Conservation (phyloP, 1,140 invertebrate genomes). For the Solenopsis fugax region DNA sequence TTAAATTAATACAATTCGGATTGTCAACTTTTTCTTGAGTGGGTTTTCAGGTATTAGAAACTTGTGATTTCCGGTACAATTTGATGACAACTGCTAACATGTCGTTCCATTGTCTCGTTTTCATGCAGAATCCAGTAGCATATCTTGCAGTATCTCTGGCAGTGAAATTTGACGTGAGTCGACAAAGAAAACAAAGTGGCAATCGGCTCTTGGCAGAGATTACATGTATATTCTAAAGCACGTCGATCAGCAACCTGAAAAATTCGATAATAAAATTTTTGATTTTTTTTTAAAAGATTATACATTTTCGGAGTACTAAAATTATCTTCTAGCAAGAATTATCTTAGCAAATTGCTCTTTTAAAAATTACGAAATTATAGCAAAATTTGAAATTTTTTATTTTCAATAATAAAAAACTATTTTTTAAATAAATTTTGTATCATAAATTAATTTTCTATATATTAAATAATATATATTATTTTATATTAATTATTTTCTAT, state of each 20-base stretch:
- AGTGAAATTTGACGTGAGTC: constrained; percentile 80
- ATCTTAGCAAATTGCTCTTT: too few species aligned
- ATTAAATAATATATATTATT: too few species aligned
- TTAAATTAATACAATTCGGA: background rate
- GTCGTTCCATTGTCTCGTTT: constrained; percentile 77
- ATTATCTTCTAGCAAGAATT: too few species aligned
- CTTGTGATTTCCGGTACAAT: background rate
- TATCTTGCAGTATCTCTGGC: constrained; percentile 74
- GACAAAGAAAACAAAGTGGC: constrained; percentile 78
- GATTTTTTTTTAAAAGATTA: background rate
- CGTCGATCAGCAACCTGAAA: constrained; percentile 64
- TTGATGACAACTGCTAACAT: constrained; percentile 58
- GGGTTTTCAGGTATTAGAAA: background rate
- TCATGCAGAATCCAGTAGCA: constrained; percentile 78
- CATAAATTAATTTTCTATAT: too few species aligned
- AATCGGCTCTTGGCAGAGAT: constrained; percentile 77
- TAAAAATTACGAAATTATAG: too few species aligned
- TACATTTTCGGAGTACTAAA: background rate
- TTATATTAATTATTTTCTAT: too few species aligned
- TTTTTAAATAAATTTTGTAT: too few species aligned
- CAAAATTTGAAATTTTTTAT: too few species aligned
- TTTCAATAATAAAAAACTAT: too few species aligned
- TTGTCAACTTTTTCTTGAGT: background rate
- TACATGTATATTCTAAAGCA: constrained; percentile 73
- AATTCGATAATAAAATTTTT: background rate